Base-by-base conservation (phyloP, 2,113 vertebrate species). In the Alectura lathami region DNA sequence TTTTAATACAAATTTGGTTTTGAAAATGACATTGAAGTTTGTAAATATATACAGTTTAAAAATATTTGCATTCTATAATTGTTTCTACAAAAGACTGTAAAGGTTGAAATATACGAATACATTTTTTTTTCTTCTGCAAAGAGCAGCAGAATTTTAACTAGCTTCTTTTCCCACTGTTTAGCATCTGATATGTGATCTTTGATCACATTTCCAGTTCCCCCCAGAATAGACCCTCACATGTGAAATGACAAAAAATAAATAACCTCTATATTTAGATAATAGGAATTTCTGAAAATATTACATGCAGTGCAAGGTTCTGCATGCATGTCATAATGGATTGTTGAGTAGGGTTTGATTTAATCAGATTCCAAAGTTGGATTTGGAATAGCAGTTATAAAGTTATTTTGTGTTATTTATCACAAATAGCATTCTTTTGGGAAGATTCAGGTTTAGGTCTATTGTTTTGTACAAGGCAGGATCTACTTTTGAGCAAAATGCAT, bases 21-120 rank as follows among this genome's bases (percentile, higher is more conserved):
- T 90, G 62, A 88, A 96, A 92, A 88, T 76, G 93, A 86, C 88
- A 89, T 62, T 93, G 81, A 82, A 75, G 12, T 84, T 88, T 0
- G 17, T 78, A 96, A 94, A 94, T 84, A 95, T 42, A 94, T 77
- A 84, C 57, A 13, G 62, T 92, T 96, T 95, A 79, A 57, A 96
- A 96, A 93, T 96, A 96, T 94, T 95, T 96, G 32, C 81, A 69
- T 86, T 96, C n/a, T 77, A 64, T 93, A 92, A 94, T 95, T 86
- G 59, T 45, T 93, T 97, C 83, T 88, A 86, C 48, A 88, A 43
- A 88, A 57, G 30, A 76, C 21, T 89, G 51, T 38, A 93, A 94
- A 94, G 17, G 12, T 67, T 93, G 74, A 89, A 86, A 88, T 70
- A 80, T 23, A 92, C 13, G 59, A 77, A 87, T 89, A 81, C 32